Evolutionary conservation across 2,113 vertebrate genomes (phyloP).

Genomic region (Pongo abelii): DNA sequence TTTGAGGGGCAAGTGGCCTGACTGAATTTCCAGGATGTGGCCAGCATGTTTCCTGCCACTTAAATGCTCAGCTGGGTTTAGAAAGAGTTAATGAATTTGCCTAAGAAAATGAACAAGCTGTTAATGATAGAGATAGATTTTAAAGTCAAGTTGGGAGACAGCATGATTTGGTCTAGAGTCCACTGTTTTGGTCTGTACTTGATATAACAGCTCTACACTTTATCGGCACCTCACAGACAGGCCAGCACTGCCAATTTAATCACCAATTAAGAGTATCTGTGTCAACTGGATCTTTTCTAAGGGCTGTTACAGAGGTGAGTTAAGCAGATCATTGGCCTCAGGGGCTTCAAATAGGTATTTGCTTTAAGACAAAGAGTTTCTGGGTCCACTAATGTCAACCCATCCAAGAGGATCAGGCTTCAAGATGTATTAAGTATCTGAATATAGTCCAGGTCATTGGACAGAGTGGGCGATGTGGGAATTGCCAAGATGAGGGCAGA

Average conservation of each 20-base stretch:
- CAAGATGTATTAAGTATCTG: background rate
- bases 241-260: background rate
- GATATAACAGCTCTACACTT: background rate
- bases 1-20: background rate
- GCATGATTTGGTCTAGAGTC: background rate
- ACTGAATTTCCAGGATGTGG: background rate
- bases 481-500: background rate
- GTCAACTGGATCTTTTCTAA: background rate
- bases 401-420: background rate
- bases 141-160: slow-evolving; percentile 20
- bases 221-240: background rate
- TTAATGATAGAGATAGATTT: slow-evolving; percentile 17
- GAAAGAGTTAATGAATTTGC: background rate
- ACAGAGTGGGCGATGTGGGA: background rate
- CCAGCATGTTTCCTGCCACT: background rate
- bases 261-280: background rate
- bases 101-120: slow-evolving; percentile 22
- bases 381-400: background rate
- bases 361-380: background rate
- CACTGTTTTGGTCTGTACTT: background rate
- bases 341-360: background rate
- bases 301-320: background rate
- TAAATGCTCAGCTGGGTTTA: background rate
- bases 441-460: background rate
- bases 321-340: slow-evolving; percentile 2